These are phyloP conservation scores for Chrysomela aeneicollis DNA, from an alignment of 2,888 invertebrate genomes.

Conservation along the genomic window DNA sequence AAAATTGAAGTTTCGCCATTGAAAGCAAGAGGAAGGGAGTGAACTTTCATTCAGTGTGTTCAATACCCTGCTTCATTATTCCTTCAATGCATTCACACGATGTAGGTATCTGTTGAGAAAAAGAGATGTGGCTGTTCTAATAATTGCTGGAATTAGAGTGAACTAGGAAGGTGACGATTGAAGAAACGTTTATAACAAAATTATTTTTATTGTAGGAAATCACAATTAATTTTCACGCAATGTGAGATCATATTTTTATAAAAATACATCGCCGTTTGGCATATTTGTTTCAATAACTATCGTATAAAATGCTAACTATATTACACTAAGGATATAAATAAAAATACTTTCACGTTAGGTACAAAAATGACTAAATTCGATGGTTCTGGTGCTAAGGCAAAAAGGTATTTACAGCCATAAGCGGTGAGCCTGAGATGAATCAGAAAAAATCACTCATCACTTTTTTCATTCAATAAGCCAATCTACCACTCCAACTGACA, in stretches of 20 bases:
- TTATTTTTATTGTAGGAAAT: conserved; percentile 43
- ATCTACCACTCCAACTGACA: neutral
- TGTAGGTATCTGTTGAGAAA: neutral
- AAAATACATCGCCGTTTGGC: conserved; percentile 38
- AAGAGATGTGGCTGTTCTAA: neutral
- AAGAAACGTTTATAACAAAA: conserved; percentile 30
- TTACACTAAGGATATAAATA: conserved; percentile 44
- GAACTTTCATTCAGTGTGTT: conserved; percentile 4
- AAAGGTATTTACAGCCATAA: conserved; percentile 29
- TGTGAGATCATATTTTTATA: conserved; percentile 47
- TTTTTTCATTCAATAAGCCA: neutral
- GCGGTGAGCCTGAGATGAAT: conserved; percentile 15
- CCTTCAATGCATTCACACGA: conserved; percentile 1
- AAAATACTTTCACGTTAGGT: conserved; percentile 45
- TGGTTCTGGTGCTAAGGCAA: conserved; percentile 39
- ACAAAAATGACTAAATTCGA: conserved; percentile 53
- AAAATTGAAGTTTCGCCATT: conserved; percentile 12
- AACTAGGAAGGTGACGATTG: neutral
- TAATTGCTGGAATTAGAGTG: too few relatives aligned
- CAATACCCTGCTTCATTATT: neutral
- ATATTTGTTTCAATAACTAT: conserved; percentile 24
- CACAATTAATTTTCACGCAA: conserved; percentile 46
- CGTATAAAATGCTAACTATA: conserved; percentile 26
- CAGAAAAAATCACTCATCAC: conserved; percentile 1
- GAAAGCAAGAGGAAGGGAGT: conserved; percentile 17